A percentile compares a stretch with the other conserved stretches of the same genome.
These are phyloP conservation scores for Prunella strophiata DNA, from an alignment of 2,797 vertebrate genomes.

Conservation along the genomic window DNA sequence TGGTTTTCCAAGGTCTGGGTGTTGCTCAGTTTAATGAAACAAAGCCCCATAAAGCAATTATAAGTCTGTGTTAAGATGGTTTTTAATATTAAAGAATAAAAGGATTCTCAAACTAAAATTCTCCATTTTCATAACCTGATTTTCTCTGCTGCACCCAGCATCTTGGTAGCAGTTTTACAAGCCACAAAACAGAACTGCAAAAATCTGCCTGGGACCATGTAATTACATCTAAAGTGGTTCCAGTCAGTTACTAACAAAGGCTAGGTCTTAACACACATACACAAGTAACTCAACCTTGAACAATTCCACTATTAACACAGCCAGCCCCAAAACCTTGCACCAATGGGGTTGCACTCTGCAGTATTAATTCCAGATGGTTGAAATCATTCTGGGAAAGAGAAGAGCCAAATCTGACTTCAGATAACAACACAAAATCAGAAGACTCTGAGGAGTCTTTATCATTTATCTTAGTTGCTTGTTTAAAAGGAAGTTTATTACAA, in stretches of 20 bases:
- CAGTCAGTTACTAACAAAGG: not conserved
- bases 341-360: not conserved
- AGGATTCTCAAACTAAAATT: not conserved
- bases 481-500: not conserved
- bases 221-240: not conserved
- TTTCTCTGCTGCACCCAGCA: not conserved
- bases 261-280: not conserved
- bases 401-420: not conserved
- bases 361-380: not conserved
- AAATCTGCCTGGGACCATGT: not conserved
- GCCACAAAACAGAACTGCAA: not conserved
- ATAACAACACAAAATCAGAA: not conserved
- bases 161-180: not conserved
- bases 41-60: not conserved
- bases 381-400: not conserved
- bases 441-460: not conserved
- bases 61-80: not conserved
- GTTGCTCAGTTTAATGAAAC: not conserved
- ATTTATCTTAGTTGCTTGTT: not conserved
- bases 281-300: not conserved
- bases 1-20: slow-evolving; percentile 3
- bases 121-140: not conserved
- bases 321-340: not conserved
- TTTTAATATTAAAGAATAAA: not conserved
- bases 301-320: not conserved